Evolutionary conservation across 2,888 invertebrate species (phyloP).

Genomic region (Zhuqinia jingwanae): DNA sequence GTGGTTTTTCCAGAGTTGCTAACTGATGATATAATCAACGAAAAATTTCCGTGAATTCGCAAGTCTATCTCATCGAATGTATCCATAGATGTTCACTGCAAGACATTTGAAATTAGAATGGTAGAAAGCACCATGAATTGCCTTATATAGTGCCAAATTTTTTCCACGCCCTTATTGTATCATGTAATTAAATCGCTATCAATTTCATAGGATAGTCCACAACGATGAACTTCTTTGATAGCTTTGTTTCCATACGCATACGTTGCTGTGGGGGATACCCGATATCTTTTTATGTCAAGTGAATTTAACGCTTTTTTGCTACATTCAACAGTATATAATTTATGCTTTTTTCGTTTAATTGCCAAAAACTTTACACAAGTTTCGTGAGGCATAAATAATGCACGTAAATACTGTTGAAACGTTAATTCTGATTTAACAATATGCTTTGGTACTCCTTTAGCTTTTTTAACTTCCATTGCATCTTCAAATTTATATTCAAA

Average conservation of each 20-base stretch:
- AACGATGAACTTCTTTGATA: neutral
- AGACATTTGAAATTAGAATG: no score
- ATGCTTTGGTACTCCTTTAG: neutral
- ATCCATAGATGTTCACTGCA: no score
- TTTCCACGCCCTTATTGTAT: no score
- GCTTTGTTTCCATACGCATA: neutral
- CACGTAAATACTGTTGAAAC: neutral
- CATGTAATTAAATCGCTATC: neutral
- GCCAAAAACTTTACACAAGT: neutral
- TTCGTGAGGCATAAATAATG: neutral
- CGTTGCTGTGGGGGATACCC: neutral
- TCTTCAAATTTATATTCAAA: neutral
- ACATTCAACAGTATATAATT: neutral
- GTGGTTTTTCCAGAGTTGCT: slow-evolving; percentile 15
- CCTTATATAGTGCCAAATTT: no score
- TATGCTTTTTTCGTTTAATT: slow-evolving; percentile 21
- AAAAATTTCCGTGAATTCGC: no score
- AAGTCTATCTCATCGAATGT: no score
- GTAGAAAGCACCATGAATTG: no score
- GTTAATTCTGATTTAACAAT: neutral
- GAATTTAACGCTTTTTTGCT: neutral
- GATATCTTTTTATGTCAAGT: neutral
- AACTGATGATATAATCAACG: no score
- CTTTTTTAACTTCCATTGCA: neutral
- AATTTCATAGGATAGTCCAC: neutral